Base-by-base conservation (phyloP, 2,113 vertebrate genomes). In the Xyrauchen texanus region DNA sequence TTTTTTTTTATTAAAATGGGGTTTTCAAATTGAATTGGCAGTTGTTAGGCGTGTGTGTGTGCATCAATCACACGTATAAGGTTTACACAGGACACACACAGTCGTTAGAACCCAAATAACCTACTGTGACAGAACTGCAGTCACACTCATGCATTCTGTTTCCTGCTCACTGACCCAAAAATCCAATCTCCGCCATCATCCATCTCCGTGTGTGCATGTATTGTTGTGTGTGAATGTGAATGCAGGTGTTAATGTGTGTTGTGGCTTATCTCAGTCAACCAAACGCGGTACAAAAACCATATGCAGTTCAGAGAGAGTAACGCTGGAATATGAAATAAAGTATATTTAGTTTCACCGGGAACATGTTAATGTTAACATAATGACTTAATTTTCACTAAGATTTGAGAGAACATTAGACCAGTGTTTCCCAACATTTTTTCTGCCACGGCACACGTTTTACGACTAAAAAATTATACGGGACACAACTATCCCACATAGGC, bases 71-170 rank as follows among this genome's bases (percentile, higher is more conserved):
- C 21, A 76, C 49, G 21, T 76, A 53, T 66, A 61, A 15, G 71
- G 46, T 63, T 65, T 53, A 76, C 55, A 49, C 62, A 65, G 64
- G 62, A 7, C 58, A 63, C 71, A 74, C 77, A 70, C 21, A 70
- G 57, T 78, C 77, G 70, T 78, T 78, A 78, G 76, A 62, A 78
- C 57, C 66, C 76, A 78, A 78, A 78, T 78, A 57, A 78, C 77
- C 77, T 62, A 67, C 45, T 70, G 67, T 78, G 77, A 78, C 77
- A 70, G 77, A 78, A 69, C 66, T 57, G 66, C 67, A 70, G 66
- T 52, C 58, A 70, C 49, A 78, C 55, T 61, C 46, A 51, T 69
- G 67, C 66, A 45, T 78, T 69, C 62, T 70, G 77, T 67, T 70
- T 78, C 67, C 76, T 78, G 77, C 77, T 78, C 77, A 78, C 77